Evolutionary conservation across 1,140 invertebrate species (phyloP).

Genomic region (Drosophila guanche): DNA sequence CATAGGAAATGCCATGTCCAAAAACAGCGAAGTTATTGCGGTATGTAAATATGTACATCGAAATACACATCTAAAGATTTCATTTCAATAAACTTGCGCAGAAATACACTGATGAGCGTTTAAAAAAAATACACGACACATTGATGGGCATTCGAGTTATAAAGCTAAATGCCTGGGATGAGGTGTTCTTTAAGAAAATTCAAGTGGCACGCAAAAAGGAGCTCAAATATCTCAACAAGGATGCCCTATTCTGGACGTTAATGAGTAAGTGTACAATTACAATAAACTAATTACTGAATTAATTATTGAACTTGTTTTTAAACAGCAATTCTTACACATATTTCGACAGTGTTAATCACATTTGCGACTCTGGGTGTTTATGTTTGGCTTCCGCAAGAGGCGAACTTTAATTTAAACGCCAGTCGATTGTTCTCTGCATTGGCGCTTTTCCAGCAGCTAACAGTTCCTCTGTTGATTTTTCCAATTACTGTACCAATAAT

Average conservation of each 20-base stretch:
- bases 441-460: slow-evolving; percentile 91
- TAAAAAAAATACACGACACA: slow-evolving; percentile 91
- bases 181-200: slow-evolving; percentile 88
- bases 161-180: slow-evolving; percentile 93
- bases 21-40: slow-evolving; percentile 88
- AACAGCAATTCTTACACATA: slow-evolving; percentile 86
- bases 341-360: slow-evolving; percentile 88
- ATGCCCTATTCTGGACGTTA: slow-evolving; percentile 89
- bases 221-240: slow-evolving; percentile 88
- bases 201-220: slow-evolving; percentile 88
- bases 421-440: slow-evolving; percentile 90
- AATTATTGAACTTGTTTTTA: background rate
- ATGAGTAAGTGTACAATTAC: slow-evolving; percentile 86
- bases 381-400: slow-evolving; percentile 71
- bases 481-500: slow-evolving; percentile 91
- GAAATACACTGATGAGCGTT: slow-evolving; percentile 89
- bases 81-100: slow-evolving; percentile 59
- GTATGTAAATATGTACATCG: slow-evolving; percentile 83
- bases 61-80: background rate
- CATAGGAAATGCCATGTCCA: slow-evolving; percentile 89
- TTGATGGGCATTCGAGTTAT: slow-evolving; percentile 92
- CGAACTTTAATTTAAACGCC: slow-evolving; percentile 85
- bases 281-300: background rate
- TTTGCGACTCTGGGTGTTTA: slow-evolving; percentile 89
- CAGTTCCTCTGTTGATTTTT: slow-evolving; percentile 91